Base-by-base conservation (phyloP, 2,113 vertebrate genomes). In the Ellobius talpinus region DNA sequence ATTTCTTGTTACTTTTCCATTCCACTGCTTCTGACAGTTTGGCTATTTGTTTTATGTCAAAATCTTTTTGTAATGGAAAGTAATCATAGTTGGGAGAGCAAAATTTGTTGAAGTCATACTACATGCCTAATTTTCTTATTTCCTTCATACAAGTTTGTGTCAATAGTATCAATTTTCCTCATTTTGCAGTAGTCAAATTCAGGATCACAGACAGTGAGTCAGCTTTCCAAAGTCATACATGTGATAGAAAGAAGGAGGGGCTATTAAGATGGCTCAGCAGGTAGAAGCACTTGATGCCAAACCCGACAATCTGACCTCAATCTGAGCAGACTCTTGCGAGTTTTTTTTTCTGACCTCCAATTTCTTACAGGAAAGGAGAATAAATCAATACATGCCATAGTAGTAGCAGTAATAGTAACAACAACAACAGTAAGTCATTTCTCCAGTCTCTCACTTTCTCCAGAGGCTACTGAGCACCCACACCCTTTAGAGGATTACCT, bases 1-100 rank as follows among this genome's bases (percentile, higher is more conserved):
- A 33, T 63, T 95, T 89, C 33, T 87, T 92, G 17, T 50, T 95
- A 87, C 65, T 93, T 68, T 89, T 94, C 68, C 29, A 91, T 74
- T 50, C 5, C 31, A 33, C 73, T 42, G 91, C 90, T 50, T 26
- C 90, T 50, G 33, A 78, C 7, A 89, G 4, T 89, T 96, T 33
- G 70, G 10, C 14, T 93, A 16, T 85, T 93, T 89, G 42, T 74
- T 94, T 95, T 74, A 65, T n/a, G 81, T 92, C 39, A 58, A 68
- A 87, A 29, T 92, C 0, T 52, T 91, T 96, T 85, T 77, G 61
- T 45, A 0, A 26, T 88, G 50, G 10, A 84, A 36, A 81, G 58
- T 66, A 89, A 45, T 73, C 81, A 79, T 21, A 3, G 42, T 36
- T 50, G n/a, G 21, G n/a, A 92, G 10, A 26, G 74, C 36, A 87